These are phyloP conservation scores for Masnerella sp. DNA, from an alignment of 2,888 invertebrate species.

Conservation along the genomic window DNA sequence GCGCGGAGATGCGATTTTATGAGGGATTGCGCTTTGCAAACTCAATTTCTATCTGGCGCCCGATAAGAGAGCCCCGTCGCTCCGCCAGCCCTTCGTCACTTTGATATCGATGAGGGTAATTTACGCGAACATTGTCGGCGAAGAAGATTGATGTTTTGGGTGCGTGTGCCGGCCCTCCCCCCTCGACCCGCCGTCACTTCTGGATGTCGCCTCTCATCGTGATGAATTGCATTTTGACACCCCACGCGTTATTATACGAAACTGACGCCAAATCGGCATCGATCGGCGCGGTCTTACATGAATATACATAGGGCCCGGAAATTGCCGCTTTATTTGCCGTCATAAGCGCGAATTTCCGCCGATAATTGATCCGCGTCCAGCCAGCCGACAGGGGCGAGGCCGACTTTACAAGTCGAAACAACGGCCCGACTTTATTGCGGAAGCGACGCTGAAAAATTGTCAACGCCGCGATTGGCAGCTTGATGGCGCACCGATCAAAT, in stretches of 20 bases:
- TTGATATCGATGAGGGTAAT: constrained; percentile 77
- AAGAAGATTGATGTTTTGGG: constrained; percentile 76
- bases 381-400: constrained; percentile 11
- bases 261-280: constrained; percentile 51
- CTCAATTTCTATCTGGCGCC: constrained; percentile 68
- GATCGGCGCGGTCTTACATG: constrained; percentile 41
- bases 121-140: constrained; percentile 75
- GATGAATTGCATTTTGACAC: constrained; percentile 74
- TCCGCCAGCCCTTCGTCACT: constrained; percentile 66
- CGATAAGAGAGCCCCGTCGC: constrained; percentile 66
- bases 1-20: constrained; percentile 57
- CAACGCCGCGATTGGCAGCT: constrained; percentile 29
- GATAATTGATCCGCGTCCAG: constrained; percentile 1
- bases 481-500: constrained; percentile 31
- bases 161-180: constrained; percentile 65
- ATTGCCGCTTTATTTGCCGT: constrained; percentile 48
- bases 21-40: constrained; percentile 66
- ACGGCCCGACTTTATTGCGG: constrained; percentile 48
- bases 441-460: constrained; percentile 41
- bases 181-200: constrained; percentile 45
- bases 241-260: constrained; percentile 60
- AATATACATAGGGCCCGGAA: constrained; percentile 48
- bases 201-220: constrained; percentile 57
- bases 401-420: constrained; percentile 15
- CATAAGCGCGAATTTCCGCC: constrained; percentile 3